Evolutionary conservation across 1,140 invertebrate species (phyloP), one percentile per base, ranked within the genome.

Genomic region (Camponotus floridanus): DNA sequence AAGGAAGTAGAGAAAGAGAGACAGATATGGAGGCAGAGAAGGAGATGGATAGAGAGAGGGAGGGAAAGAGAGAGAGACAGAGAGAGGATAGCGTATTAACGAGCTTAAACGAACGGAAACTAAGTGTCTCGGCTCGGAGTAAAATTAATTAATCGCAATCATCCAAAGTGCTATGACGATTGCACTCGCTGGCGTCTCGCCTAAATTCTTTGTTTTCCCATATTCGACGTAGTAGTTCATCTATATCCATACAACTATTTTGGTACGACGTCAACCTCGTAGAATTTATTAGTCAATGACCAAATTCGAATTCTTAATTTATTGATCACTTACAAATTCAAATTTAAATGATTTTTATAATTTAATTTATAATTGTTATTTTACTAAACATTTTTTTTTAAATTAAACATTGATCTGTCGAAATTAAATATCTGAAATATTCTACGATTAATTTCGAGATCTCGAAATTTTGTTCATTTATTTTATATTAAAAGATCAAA

Each of bases 91-190:
- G 83, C 67, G 88, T 86, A 91, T 90, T 91, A 90, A 90, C 86
- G 88, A 95, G 94, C 94, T 95, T 94, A 94, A 95, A 95, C 92
- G 94, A 95, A 95, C 94, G 94, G 94, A 95, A 95, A 94, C 94
- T 93, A 94, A 95, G 93, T 95, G 94, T 95, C 94, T 94, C 94
- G 93, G 76, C 89, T 86, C 93, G 92, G 94, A 94, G 92, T 95
- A 94, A 95, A 95, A 95, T 95, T 95, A 95, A 95, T 95, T 95
- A 95, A 95, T 95, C 93, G 93, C 94, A 95, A 94, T 95, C 92
- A 93, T 93, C 92, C 89, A 92, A 94, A 92, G 92, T 92, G 92
- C 91, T 91, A 91, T 91, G 92, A 90, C 84, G 90, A 91, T 90
- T 78, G 86, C 88, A 90, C 89, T 88, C 90, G 90, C 92, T 91